Evolutionary conservation across 2,888 invertebrate genomes (phyloP).

Genomic region (Diadegma fenestrale): DNA sequence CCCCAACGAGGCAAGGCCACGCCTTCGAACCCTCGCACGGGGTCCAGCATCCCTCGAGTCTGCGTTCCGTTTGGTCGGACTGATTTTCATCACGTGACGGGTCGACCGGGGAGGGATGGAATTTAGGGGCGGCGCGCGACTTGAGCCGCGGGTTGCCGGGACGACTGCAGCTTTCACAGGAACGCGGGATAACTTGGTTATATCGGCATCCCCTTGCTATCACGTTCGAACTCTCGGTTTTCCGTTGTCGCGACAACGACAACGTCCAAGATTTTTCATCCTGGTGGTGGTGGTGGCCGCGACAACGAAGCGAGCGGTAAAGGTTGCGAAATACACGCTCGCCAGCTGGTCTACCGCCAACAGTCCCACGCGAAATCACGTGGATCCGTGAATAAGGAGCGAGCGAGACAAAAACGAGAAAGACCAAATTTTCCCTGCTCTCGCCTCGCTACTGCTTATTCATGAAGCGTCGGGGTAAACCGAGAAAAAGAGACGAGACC

Average conservation of each 20-base stretch:
- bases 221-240: conserved; percentile 45
- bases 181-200: conserved; percentile 83
- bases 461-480: conserved; percentile 63
- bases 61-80: conserved; percentile 76
- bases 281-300: conserved; percentile 52
- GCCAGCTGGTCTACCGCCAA: conserved; percentile 84
- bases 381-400: conserved; percentile 75
- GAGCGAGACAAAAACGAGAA: not conserved
- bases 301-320: conserved; percentile 75
- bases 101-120: conserved; percentile 55
- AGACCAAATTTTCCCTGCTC: conserved; percentile 45
- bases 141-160: conserved; percentile 69
- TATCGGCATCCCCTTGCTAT: conserved; percentile 78
- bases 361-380: conserved; percentile 84
- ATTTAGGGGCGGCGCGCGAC: conserved; percentile 72
- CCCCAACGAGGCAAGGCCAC: conserved; percentile 87
- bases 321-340: conserved; percentile 84
- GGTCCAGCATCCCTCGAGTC: conserved; percentile 86
- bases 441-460: conserved; percentile 55
- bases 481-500: conserved; percentile 47
- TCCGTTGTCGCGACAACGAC: conserved; percentile 42
- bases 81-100: conserved; percentile 77
- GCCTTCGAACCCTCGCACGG: conserved; percentile 89
- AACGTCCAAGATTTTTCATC: conserved; percentile 31
- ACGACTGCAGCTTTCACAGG: conserved; percentile 61